Evolutionary conservation across 2,113 vertebrate genomes (phyloP), one percentile per base, ranked within the genome.

Genomic region (Mugil cephalus): DNA sequence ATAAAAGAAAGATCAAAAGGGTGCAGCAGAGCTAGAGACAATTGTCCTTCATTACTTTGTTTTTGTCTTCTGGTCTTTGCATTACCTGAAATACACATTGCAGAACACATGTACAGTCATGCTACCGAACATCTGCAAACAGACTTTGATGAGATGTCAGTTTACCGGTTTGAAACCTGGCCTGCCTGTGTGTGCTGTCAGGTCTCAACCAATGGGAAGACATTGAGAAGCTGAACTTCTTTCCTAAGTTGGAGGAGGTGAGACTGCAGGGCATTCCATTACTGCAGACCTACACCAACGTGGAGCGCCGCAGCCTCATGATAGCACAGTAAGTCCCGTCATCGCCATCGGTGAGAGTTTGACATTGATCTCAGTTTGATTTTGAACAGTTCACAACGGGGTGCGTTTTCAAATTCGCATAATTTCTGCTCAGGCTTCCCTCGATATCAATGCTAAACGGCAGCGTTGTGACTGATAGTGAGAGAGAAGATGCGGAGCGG

Each of bases 181-280:
- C n/a, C n/a, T n/a, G n/a, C n/a, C n/a, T 30, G 18, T 42, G 6
- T n/a, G 10, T 63, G 17, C 56, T 79, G 19, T 72, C 91, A 99
- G 98, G 96, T 94, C 94, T 99, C 64, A 96, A 93, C 58, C 95
- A 84, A 59, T 99, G 98, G 98, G 96, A 95, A 84, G 98, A 99
- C 89, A 96, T 99, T 61, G 98, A 99, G 90, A 99, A 97, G 86
- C 86, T 99, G 47, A 99, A 97, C 89, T 95, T 93, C 85, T 96
- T 99, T 43, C 98, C 98, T 10, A 98, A 96, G 74, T 91, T 99
- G 11, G 95, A 98, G 92, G 98, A 99, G 86, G 95, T 99, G 59
- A 94, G 97, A 46, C 92, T 99, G 78, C 92, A 96, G 80, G 97
- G 98, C 63, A 98, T 99, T 80, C 97, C 98, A 81, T 93, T 99